Evolutionary conservation across 1,140 invertebrate genomes (phyloP), one percentile per base, ranked within the genome.

Genomic region (Riptortus pedestris): DNA sequence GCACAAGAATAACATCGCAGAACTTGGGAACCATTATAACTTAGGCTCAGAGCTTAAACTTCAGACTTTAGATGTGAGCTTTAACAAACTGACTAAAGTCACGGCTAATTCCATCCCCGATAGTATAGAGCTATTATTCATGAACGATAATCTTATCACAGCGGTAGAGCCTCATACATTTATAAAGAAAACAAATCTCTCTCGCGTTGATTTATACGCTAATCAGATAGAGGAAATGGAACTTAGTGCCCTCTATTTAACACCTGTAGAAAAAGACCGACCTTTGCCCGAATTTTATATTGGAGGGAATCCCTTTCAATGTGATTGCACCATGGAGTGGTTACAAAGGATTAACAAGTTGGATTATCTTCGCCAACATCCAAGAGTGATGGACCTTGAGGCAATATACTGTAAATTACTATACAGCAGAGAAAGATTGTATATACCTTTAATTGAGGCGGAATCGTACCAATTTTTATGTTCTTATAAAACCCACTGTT

Each of bases 401-500:
- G 88, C 86, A 62, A 89, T 96, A 66, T 91, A 89, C 72, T 95
- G 92, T 75, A 89, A 91, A 70, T 79, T 96, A 71, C 77, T 93
- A 14, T 91, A 94, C 76, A 88, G 85, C 70, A 79, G 91, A 59
- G 87, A 89, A 70, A 81, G 83, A 47, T 85, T 85, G 65, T 90
- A 86, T 73, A 81, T 93, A 57, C 88, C 91, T 7, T 75, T 94
- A 27, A 80, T 93, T 3, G 86, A 92, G 69, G 86, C 90, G 5
- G 84, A 88, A 72, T 80, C 88, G 1, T 90, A 88, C 62, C 90
- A 94, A 75, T 95, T 95, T 76, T 79, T 95, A 55, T 96, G 92
- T 78, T 84, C 85, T 52, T 95, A 96, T 76, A 88, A 91, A 74
- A 88, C 88, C 9, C 92, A 94, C 71, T 96, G 92, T 77, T 94